phyloP scores from a whole-genome alignment of 2,113 vertebrate species.

The Cololabis saira region DNA sequence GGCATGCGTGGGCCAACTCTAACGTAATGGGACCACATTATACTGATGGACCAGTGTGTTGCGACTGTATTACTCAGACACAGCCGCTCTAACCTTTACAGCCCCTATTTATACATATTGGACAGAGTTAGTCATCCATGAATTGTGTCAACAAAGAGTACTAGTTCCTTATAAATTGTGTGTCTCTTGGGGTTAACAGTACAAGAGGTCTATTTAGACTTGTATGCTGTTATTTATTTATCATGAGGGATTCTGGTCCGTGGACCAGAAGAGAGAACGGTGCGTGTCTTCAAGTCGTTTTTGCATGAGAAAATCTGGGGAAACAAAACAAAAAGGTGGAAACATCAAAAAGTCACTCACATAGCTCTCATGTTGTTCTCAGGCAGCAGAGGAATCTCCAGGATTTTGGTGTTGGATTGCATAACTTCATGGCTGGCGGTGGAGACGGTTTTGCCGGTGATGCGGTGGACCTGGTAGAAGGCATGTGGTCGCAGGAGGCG shows the following conservation, averaged over 20 bases:
- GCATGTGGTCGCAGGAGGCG: constrained; percentile 95
- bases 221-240: constrained; percentile 23
- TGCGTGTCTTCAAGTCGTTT: constrained; percentile 23
- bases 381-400: constrained; percentile 94
- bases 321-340: constrained; percentile 17
- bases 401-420: constrained; percentile 94
- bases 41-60: background rate
- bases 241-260: constrained; percentile 39
- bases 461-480: constrained; percentile 98
- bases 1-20: background rate
- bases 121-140: constrained; percentile 12
- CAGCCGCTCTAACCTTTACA: constrained; percentile 3
- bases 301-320: constrained; percentile 1
- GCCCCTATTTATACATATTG: constrained; percentile 8
- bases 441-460: constrained; percentile 96
- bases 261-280: constrained; percentile 14
- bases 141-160: constrained; percentile 9
- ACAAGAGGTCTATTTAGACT: constrained; percentile 12
- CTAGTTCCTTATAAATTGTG: constrained; percentile 9
- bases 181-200: constrained; percentile 14
- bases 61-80: background rate
- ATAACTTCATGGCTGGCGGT: constrained; percentile 95
- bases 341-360: constrained; percentile 78
- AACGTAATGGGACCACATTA: constrained; percentile 14
- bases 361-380: constrained; percentile 96